phyloP scores from a whole-genome alignment of 2,113 vertebrate genomes.

The Pimephales promelas region DNA sequence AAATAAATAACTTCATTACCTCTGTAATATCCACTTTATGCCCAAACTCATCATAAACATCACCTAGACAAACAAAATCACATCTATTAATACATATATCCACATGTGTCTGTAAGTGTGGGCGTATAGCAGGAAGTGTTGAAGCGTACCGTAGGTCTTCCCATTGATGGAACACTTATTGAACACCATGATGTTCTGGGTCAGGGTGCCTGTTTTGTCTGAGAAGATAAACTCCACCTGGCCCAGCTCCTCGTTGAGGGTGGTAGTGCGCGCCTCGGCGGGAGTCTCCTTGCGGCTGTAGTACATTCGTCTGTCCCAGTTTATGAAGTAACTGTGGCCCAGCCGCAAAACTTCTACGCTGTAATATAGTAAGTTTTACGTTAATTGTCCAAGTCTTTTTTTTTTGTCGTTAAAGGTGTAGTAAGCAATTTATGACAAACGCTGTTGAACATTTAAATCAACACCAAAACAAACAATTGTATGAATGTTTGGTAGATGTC shows the following conservation, averaged over 20 bases:
- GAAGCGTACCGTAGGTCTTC: constrained; percentile 66
- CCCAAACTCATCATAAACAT: constrained; percentile 73
- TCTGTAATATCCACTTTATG: constrained; percentile 78
- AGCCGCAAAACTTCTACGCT: constrained; percentile 78
- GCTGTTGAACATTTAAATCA: no score
- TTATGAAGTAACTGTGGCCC: constrained; percentile 77
- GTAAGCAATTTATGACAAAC: no score
- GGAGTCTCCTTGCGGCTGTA: constrained; percentile 65
- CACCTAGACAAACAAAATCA: constrained; percentile 68
- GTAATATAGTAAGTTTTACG: neutral
- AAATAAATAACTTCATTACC: constrained; percentile 58
- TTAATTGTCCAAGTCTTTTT: neutral
- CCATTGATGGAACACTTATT: constrained; percentile 77
- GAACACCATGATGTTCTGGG: constrained; percentile 79
- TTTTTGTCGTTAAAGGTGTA: no score
- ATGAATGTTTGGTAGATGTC: no score
- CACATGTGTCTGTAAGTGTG: neutral
- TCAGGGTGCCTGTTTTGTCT: constrained; percentile 78
- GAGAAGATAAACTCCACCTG: constrained; percentile 78
- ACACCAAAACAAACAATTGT: no score
- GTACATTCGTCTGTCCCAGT: constrained; percentile 76
- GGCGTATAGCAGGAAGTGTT: neutral
- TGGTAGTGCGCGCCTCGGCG: constrained; percentile 74
- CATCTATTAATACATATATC: neutral
- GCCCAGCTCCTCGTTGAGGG: constrained; percentile 75